Conservation (phyloP, 2,797 vertebrate genomes). For the Erethizon dorsatum region DNA sequence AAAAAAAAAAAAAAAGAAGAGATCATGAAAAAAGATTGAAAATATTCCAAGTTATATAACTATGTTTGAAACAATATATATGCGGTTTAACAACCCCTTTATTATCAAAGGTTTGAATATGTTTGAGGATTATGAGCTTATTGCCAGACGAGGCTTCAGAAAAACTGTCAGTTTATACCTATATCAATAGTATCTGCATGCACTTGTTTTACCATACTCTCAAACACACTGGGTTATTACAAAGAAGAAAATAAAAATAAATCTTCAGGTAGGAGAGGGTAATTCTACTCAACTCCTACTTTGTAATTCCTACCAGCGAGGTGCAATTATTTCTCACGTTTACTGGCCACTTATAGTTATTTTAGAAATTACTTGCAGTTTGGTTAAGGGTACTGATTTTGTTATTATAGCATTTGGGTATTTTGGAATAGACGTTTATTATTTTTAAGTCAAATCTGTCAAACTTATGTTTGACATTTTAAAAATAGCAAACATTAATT, state of each 20-base stretch:
- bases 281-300: not conserved
- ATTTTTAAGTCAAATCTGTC: not conserved
- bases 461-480: not conserved
- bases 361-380: slow-evolving; percentile 30
- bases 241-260: not conserved
- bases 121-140: not conserved
- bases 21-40: not conserved
- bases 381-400: not conserved
- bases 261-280: not conserved
- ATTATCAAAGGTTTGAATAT: not conserved
- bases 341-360: not conserved
- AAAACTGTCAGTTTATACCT: not conserved
- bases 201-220: not conserved
- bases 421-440: not conserved
- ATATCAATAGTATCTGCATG: not conserved
- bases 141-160: not conserved
- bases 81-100: not conserved
- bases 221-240: not conserved
- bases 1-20: no score
- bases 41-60: not conserved
- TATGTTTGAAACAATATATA: not conserved
- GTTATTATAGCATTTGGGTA: not conserved
- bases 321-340: not conserved
- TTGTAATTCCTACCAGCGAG: not conserved
- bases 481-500: not conserved